phyloP scores from a whole-genome alignment of 2,113 vertebrate genomes.

The Empidonax alnorum region DNA sequence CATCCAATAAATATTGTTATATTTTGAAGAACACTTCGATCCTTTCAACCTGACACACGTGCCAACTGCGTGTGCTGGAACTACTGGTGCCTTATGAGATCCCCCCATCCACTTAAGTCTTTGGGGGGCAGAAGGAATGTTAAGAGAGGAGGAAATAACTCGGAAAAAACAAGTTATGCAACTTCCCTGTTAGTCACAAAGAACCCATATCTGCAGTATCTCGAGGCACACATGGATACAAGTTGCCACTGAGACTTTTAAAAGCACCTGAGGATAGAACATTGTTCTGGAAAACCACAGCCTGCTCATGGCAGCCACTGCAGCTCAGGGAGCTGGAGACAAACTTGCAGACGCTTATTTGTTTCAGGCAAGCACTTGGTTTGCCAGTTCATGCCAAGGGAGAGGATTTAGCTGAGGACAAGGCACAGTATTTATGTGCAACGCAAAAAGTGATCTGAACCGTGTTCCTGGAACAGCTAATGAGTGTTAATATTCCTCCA shows the following conservation, averaged over 20 bases:
- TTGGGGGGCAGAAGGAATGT: not conserved
- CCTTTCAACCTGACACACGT: not conserved
- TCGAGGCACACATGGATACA: not conserved
- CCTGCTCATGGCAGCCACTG: not conserved
- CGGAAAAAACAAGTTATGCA: slow-evolving; percentile 15
- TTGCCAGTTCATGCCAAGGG: not conserved
- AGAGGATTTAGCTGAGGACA: not conserved
- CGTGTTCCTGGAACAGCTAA: not conserved
- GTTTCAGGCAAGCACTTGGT: not conserved
- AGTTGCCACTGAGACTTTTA: not conserved
- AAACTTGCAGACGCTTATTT: not conserved
- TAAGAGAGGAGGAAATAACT: not conserved
- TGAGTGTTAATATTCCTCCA: not conserved
- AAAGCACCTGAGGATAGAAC: not conserved
- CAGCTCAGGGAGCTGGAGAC: not conserved
- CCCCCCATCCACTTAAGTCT: not conserved
- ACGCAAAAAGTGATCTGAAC: not conserved
- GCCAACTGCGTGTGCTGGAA: not conserved
- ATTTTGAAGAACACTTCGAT: not conserved
- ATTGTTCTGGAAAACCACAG: not conserved
- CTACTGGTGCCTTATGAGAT: not conserved
- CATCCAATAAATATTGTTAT: not conserved
- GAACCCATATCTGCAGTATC: not conserved
- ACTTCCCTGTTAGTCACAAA: not conserved
- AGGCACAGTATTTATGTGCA: not conserved